Percentiles rank a stretch among this genome's conserved stretches.
These are phyloP conservation scores for Lycopodina hypogea DNA, from an alignment of 37 sponge, comb jelly and placozoan species.

Conservation along the genomic window DNA sequence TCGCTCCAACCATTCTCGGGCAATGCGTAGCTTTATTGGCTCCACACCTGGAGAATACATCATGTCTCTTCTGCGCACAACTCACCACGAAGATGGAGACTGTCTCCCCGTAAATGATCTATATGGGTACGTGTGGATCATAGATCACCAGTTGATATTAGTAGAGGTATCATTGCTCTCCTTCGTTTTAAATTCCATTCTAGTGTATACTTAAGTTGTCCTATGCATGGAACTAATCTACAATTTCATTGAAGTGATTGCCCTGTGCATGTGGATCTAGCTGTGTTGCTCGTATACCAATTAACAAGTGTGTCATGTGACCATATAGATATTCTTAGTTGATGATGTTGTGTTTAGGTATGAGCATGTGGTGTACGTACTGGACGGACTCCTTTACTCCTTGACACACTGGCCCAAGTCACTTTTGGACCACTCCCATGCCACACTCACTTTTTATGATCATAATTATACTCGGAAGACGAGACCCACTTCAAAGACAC, in stretches of 20 bases:
- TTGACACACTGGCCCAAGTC: conserved; percentile 64
- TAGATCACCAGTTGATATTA: too few relatives aligned
- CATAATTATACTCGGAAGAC: background rate
- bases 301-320: too few relatives aligned
- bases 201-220: too few relatives aligned
- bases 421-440: background rate
- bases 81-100: conserved; percentile 28
- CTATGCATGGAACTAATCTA: background rate
- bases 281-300: too few relatives aligned
- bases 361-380: conserved; percentile 80
- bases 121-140: conserved; percentile 64
- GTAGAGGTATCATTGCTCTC: background rate
- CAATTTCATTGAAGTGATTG: too few relatives aligned
- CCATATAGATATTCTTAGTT: too few relatives aligned
- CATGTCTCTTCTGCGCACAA: conserved; percentile 48
- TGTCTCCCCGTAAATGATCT: conserved; percentile 70
- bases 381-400: conserved; percentile 74
- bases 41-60: conserved; percentile 79
- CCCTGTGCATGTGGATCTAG: too few relatives aligned
- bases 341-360: too few relatives aligned
- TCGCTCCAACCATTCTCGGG: background rate
- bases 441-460: background rate
- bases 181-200: background rate
- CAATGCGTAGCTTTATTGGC: conserved; percentile 47
- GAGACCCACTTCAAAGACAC: too few relatives aligned